A percentile compares a stretch with the other conserved stretches of the same genome.
Evolutionary conservation across 2,888 invertebrate species (phyloP).

Genomic region (Drosophila paranaensis): DNA sequence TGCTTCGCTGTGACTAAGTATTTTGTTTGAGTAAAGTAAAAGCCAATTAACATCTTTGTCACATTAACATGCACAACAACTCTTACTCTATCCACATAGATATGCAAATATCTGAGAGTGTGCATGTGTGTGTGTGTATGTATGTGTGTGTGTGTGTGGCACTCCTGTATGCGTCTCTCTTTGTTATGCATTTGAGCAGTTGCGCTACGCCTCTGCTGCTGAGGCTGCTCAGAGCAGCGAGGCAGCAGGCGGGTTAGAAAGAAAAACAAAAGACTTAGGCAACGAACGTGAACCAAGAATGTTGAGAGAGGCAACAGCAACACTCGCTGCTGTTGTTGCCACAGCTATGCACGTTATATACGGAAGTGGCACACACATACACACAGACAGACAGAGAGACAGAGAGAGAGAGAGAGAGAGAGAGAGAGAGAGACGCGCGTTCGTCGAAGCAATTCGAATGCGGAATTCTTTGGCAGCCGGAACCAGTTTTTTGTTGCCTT

Average conservation of each 20-base stretch:
- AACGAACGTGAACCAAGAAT: conserved; percentile 71
- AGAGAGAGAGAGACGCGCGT: conserved; percentile 34
- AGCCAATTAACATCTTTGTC: conserved; percentile 80
- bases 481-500: conserved; percentile 73
- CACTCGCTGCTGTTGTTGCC: conserved; percentile 14
- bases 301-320: conserved; percentile 20
- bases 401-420: conserved; percentile 12
- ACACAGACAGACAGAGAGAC: conserved; percentile 17
- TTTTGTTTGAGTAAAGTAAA: conserved; percentile 76
- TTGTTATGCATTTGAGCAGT: conserved; percentile 62
- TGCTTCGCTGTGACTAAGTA: conserved; percentile 56
- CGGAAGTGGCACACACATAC: conserved; percentile 70
- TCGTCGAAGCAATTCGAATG: conserved; percentile 46
- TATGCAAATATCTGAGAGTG: neutral
- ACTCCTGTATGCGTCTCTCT: conserved; percentile 36
- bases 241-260: neutral
- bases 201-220: conserved; percentile 6
- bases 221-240: conserved; percentile 26
- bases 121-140: conserved; percentile 14
- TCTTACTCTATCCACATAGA: conserved; percentile 1
- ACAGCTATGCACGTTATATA: conserved; percentile 49
- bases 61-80: conserved; percentile 62
- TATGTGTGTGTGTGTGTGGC: conserved; percentile 16
- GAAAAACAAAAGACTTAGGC: conserved; percentile 72
- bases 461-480: conserved; percentile 73